Evolutionary conservation across 2,888 invertebrate genomes (phyloP), one percentile per base, ranked within the genome.

Genomic region (Crematogaster levior): DNA sequence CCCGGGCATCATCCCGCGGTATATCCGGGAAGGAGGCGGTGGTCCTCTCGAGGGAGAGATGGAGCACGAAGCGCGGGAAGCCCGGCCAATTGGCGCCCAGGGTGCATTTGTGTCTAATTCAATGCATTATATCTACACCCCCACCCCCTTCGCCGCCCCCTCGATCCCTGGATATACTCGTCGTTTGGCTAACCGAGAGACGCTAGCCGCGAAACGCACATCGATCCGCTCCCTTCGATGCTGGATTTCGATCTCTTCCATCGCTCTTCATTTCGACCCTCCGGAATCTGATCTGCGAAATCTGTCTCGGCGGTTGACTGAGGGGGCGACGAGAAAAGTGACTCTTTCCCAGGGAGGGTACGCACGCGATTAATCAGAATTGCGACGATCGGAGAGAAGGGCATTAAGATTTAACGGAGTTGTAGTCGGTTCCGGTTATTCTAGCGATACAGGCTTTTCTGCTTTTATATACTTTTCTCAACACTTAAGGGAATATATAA

Each of bases 71-170:
- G 92, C 93, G 89, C 91, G 91, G 92, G 89, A 91, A 93, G 91
- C 93, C 88, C 88, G 91, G 90, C 90, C 93, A 92, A 93, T 93
- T 92, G 93, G 93, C 88, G 93, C 91, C 93, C 91, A 92, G 93
- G 93, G 93, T 95, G 95, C 95, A 95, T 95, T 95, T 95, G 95
- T 95, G 95, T 95, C 95, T 95, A 95, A 95, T 95, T 95, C 95
- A 95, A 95, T 95, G 95, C 95, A 95, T 95, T 95, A 95, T 92
- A 89, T 88, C 80, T 81, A 70, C 70, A 70, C 70, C 70, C 72
- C 30, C 43, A 56, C 30, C 94, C 79, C 70, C 84, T 75, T 84
- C 68, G 84, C 73, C 86, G 68, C 63, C 84, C 86, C 81, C 86
- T 85, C 85, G 80, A 86, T 79, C 70, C 77, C 84, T 27, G 51